Evolutionary conservation across 1,140 invertebrate genomes (phyloP).

Genomic region (Drosophila watanabei): DNA sequence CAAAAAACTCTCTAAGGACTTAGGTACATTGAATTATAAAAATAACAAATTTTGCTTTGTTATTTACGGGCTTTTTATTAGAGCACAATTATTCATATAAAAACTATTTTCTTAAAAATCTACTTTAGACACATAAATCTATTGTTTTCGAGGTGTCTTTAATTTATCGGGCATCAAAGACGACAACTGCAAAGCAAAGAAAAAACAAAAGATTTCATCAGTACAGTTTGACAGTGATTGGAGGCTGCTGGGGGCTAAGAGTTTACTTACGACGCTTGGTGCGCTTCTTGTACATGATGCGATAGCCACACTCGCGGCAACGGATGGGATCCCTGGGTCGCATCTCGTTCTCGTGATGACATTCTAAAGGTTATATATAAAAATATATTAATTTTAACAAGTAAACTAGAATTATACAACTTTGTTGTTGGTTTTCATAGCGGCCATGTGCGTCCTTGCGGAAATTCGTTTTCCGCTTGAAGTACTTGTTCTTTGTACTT

Average conservation of each 20-base stretch:
- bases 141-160: not conserved
- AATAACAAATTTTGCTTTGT: not conserved
- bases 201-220: conserved; percentile 34
- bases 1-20: too few relatives aligned
- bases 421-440: not conserved
- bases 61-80: conserved; percentile 21
- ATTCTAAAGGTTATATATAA: conserved; percentile 89
- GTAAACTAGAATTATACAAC: not conserved
- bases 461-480: not conserved
- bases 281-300: conserved; percentile 99
- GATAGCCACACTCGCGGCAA: conserved; percentile 98
- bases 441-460: conserved; percentile 49
- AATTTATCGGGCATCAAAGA: conserved; percentile 89
- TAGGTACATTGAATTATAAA: not conserved
- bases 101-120: conserved; percentile 39
- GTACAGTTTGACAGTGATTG: conserved; percentile 56
- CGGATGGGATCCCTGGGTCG: conserved; percentile 97
- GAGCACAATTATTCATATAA: conserved; percentile 27
- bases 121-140: not conserved
- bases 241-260: conserved; percentile 1
- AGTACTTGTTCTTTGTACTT: conserved; percentile 55
- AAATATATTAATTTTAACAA: not conserved
- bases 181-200: conserved; percentile 87
- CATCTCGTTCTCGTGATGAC: conserved; percentile 98
- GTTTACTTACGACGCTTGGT: conserved; percentile 93